These are phyloP conservation scores for Dendronephthya gigantea DNA, from an alignment of 64 coral and sea anemone genomes.

Conservation along the genomic window DNA sequence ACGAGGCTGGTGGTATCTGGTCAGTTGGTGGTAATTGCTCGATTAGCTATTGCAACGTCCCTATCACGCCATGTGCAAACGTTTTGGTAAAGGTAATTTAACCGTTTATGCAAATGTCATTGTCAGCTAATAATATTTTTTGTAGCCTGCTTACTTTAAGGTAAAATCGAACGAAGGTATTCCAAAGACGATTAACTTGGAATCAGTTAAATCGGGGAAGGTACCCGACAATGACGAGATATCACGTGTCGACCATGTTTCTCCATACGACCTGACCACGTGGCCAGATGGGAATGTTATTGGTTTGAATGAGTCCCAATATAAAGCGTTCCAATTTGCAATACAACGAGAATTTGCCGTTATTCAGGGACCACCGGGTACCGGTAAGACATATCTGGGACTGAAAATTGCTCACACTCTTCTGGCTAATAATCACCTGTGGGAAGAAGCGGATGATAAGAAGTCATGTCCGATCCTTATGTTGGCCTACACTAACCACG, in stretches of 20 bases:
- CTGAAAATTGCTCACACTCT: constrained; percentile 65
- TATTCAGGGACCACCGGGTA: constrained; percentile 80
- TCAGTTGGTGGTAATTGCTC: too few species aligned
- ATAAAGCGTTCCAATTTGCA: constrained; percentile 45
- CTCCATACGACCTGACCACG: background rate
- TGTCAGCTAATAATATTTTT: background rate
- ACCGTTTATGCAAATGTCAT: background rate
- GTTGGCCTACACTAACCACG: constrained; percentile 83
- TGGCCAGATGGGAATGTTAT: constrained; percentile 43
- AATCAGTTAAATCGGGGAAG: background rate
- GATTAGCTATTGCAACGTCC: too few species aligned
- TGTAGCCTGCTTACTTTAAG: background rate
- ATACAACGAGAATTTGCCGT: constrained; percentile 63
- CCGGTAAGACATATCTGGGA: constrained; percentile 82
- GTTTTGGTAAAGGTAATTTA: background rate
- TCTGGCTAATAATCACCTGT: constrained; percentile 40
- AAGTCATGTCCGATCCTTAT: constrained; percentile 58
- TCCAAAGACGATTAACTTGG: background rate
- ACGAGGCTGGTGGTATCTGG: too few species aligned
- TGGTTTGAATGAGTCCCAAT: constrained; percentile 51
- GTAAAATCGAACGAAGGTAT: background rate
- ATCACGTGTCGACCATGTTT: background rate
- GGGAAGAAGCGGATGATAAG: constrained; percentile 8
- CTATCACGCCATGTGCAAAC: too few species aligned
- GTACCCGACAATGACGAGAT: background rate